These are phyloP conservation scores for Caenorhabditis auriculariae DNA, from an alignment of 2,888 invertebrate species.

Conservation along the genomic window DNA sequence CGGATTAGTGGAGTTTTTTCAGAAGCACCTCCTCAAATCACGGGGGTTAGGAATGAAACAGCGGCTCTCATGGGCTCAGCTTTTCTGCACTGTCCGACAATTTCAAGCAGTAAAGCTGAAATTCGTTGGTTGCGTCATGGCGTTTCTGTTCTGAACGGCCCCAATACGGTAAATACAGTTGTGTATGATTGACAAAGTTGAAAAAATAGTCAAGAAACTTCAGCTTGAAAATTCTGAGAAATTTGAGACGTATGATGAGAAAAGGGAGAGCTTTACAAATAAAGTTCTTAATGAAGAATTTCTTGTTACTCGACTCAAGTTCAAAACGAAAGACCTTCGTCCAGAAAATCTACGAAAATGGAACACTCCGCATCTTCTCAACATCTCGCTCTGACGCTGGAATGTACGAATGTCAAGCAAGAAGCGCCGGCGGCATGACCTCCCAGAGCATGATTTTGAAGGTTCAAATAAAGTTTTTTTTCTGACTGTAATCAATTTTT, in stretches of 20 bases:
- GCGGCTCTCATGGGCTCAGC: conserved; percentile 27
- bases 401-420: conserved; percentile 67
- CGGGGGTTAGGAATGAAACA: conserved; percentile 21
- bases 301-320: conserved; percentile 1
- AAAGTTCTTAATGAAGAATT: too few species aligned
- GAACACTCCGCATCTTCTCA: conserved; percentile 64
- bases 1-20: conserved; percentile 25
- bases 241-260: too few species aligned
- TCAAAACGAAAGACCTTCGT: conserved; percentile 6
- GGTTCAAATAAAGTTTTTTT: conserved; percentile 1
- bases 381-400: conserved; percentile 66
- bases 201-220: neutral
- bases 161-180: conserved; percentile 10
- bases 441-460: conserved; percentile 48
- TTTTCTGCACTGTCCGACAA: too few species aligned
- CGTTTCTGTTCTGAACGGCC: conserved; percentile 10
- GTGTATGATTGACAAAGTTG: neutral
- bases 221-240: neutral
- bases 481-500: too few species aligned
- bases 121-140: conserved; percentile 31
- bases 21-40: too few species aligned
- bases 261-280: too few species aligned
- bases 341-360: conserved; percentile 60
- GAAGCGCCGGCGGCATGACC: conserved; percentile 67
- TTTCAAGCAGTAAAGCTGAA: conserved; percentile 14